phyloP scores from a whole-genome alignment of 2,888 invertebrate genomes.

The Mylabris sibirica region DNA sequence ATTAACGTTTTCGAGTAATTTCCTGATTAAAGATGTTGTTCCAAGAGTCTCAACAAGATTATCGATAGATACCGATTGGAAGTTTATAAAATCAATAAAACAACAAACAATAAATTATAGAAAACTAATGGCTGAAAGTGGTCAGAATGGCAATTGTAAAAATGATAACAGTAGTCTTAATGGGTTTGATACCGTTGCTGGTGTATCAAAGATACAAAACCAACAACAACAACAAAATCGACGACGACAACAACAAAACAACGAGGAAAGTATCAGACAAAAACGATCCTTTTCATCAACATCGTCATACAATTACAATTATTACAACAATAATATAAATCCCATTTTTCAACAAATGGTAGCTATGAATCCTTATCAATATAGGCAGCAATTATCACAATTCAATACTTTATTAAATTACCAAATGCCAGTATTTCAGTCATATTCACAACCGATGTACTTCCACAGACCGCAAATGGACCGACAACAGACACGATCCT shows the following conservation, averaged over 20 bases:
- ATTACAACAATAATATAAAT: neutral
- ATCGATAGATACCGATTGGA: neutral
- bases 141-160: neutral
- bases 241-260: constrained; percentile 8
- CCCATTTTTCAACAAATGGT: neutral
- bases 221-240: constrained; percentile 19
- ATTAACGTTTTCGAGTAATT: constrained; percentile 12
- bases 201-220: constrained; percentile 21
- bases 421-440: constrained; percentile 3
- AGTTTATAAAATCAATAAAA: neutral
- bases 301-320: neutral
- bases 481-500: constrained; percentile 16
- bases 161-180: neutral
- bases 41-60: neutral
- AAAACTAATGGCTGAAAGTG: constrained; percentile 9
- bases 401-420: neutral
- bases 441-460: constrained; percentile 11
- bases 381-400: neutral
- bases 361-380: neutral
- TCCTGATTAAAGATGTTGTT: constrained; percentile 15
- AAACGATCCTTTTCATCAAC: constrained; percentile 22
- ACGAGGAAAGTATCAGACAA: constrained; percentile 27
- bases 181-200: constrained; percentile 11
- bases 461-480: constrained; percentile 30
- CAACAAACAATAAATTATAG: neutral